Evolutionary conservation across 2,113 vertebrate species (phyloP), one percentile per base, ranked within the genome.

Genomic region (Smithornis capensis): DNA sequence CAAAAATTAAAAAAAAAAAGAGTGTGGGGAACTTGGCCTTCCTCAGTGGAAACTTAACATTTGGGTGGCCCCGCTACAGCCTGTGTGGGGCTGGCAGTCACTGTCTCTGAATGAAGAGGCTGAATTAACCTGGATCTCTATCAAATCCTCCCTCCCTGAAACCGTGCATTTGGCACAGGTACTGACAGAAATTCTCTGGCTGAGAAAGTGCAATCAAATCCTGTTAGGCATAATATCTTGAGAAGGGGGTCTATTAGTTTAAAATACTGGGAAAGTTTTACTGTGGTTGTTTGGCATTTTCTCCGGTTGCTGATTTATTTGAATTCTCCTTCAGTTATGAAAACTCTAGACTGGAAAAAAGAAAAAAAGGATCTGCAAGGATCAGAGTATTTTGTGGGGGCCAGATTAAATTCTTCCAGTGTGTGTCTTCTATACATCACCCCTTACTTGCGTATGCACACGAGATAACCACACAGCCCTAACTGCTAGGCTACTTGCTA

Each of bases 1-100:
- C 86, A 94, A 79, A 94, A 91, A 96, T 88, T 63, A 85, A 63
- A 94, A 69, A 45, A 85, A 63, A 94, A 65, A 40, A 29, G 64
- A 92, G 67, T 71, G 52, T 47, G 62, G 68, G 88, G 90, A 96
- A 94, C 78, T 93, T 96, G 96, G 94, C 90, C 55, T 92, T 95
- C 71, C 76, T 87, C 52, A 90, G 55, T 97, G 95, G 96, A 97
- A 97, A 97, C 56, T 95, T 31, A 1, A 53, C 78, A 67, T 95
- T 95, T 97, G 95, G 96, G 95, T 97, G 97, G 96, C 94, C 96
- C 69, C 0, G 6, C 86, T 68, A 81, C 78, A 91, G 91, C 14
- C 92, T 96, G 95, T 92, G 90, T 94, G 92, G 91, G 94, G 76
- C 87, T 96, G 94, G 92, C 96, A 94, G 87, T 79, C 40, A 10